Conservation (phyloP, 2,797 vertebrate species). For the Atherinosoma microstoma region DNA sequence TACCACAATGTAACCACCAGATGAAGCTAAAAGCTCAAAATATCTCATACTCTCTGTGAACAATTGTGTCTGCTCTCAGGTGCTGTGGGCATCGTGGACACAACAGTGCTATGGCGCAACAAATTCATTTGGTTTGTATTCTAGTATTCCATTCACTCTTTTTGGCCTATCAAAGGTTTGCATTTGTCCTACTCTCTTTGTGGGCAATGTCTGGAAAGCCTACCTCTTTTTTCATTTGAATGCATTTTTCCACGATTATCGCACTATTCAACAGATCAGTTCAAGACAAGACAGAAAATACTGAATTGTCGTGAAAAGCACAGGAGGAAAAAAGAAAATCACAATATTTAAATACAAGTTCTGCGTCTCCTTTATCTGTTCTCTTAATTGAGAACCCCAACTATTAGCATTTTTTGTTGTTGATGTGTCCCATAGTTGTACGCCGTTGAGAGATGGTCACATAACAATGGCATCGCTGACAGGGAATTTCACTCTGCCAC, state of each 20-base stretch:
- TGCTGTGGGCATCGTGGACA: not conserved
- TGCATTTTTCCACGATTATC: not conserved
- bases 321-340: not conserved
- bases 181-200: not conserved
- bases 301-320: not conserved
- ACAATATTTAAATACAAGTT: slow-evolving; percentile 22
- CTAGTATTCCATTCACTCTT: no score
- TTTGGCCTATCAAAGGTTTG: no score
- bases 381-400: no score
- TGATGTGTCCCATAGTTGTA: slow-evolving; percentile 45
- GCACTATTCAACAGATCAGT: not conserved
- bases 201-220: no score
- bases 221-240: no score
- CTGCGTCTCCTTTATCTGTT: not conserved
- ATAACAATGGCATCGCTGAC: slow-evolving; percentile 69
- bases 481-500: slow-evolving; percentile 52
- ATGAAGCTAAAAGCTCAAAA: slow-evolving; percentile 24
- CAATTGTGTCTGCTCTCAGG: not conserved
- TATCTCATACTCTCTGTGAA: not conserved
- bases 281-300: not conserved
- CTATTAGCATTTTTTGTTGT: slow-evolving; percentile 17
- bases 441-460: slow-evolving; percentile 63
- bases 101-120: not conserved
- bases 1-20: slow-evolving; percentile 18
- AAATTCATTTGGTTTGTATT: not conserved